A percentile compares a stretch with the other conserved stretches of the same genome.
Evolutionary conservation across 2,113 vertebrate genomes (phyloP).

Genomic region (Archilochus colubris): DNA sequence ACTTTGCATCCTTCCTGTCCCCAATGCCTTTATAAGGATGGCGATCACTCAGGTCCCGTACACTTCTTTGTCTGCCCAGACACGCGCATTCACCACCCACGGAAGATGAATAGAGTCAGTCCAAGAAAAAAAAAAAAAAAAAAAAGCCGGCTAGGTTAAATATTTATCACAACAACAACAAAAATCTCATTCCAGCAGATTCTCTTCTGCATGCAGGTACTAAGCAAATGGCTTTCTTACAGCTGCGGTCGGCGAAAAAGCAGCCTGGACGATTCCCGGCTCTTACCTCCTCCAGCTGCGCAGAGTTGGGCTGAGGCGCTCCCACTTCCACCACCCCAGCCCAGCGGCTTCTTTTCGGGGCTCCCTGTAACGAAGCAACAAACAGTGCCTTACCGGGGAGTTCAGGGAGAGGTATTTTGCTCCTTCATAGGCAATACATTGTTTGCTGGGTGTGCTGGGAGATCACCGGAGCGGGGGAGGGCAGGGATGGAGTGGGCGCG

Average conservation of each 20-base stretch:
- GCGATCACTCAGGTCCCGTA: conserved; percentile 20
- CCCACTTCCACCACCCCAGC: conserved; percentile 25
- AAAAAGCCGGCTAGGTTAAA: conserved; percentile 70
- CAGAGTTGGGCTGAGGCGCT: conserved; percentile 11
- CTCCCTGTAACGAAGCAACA: conserved; percentile 76
- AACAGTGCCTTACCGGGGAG: conserved; percentile 62
- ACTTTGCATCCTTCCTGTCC: conserved; percentile 56
- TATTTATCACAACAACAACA: conserved; percentile 70
- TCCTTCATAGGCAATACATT: conserved; percentile 14
- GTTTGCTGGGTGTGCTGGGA: not conserved
- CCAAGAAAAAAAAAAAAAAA: not conserved
- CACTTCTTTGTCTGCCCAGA: conserved; percentile 75
- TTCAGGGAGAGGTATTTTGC: conserved; percentile 31
- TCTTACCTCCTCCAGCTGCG: conserved; percentile 74
- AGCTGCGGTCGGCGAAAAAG: not conserved
- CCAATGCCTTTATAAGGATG: conserved; percentile 31
- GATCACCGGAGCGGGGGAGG: not conserved
- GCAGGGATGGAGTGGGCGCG: not conserved
- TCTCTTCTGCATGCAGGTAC: conserved; percentile 6
- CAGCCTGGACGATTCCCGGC: not conserved
- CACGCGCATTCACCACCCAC: conserved; percentile 45
- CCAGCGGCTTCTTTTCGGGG: conserved; percentile 45
- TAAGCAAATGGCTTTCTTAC: conserved; percentile 1
- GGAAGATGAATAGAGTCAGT: conserved; percentile 50
- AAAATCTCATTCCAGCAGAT: conserved; percentile 2